Percentiles rank a stretch among this genome's conserved stretches.
Conservation (phyloP, 2,113 vertebrate genomes). For the Zapornia atra region DNA sequence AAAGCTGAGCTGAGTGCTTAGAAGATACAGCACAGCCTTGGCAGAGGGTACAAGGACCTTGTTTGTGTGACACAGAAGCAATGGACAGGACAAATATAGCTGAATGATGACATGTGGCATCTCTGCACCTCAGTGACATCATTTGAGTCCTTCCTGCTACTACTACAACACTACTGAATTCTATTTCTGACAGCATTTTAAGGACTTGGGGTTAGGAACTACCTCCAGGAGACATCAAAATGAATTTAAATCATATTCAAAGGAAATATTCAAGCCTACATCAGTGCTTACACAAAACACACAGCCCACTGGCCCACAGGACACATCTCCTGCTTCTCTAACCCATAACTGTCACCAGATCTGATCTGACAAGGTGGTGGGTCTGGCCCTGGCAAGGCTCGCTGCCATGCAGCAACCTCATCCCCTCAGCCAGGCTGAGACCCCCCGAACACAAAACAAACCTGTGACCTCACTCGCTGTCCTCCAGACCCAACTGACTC, state of each 20-base stretch:
- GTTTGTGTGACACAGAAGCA: neutral
- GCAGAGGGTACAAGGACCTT: neutral
- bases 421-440: neutral
- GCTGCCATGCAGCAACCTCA: neutral
- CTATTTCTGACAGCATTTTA: neutral
- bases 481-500: neutral
- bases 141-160: neutral
- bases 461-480: rapidly evolving
- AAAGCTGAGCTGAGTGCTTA: neutral
- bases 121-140: neutral
- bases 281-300: neutral
- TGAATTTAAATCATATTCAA: neutral
- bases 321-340: neutral
- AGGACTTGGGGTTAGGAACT: neutral
- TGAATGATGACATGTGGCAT: neutral
- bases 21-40: neutral
- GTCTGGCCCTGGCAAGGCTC: neutral
- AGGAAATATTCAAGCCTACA: neutral
- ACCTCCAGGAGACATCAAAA: neutral
- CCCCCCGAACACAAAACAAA: neutral
- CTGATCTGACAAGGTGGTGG: neutral
- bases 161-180: neutral
- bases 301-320: rapidly evolving
- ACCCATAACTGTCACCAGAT: neutral
- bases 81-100: neutral